Conservation (phyloP, 2,888 invertebrate genomes). For the Tiliacea aurago region DNA sequence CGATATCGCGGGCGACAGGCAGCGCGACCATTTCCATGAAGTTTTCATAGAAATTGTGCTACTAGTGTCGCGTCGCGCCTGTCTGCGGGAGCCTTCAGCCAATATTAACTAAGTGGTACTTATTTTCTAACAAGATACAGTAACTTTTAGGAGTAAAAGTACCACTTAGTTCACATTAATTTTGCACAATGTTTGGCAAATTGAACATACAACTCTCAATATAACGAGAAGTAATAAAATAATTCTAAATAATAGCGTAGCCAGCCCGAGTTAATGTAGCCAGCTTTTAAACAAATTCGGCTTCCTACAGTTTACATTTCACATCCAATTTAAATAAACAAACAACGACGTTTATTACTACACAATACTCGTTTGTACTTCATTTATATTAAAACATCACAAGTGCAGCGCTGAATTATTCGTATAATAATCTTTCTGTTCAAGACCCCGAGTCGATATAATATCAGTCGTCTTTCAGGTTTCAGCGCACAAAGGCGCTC, state of each 20-base stretch:
- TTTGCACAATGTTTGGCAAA: not conserved
- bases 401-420: constrained; percentile 49
- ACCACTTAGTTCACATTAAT: too few relatives aligned
- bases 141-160: too few relatives aligned
- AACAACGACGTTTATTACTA: constrained; percentile 8
- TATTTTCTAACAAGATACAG: too few relatives aligned
- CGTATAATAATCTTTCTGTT: constrained; percentile 28
- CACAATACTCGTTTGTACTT: constrained; percentile 9
- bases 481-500: constrained; percentile 15
- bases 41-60: too few relatives aligned
- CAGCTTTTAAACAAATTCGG: not conserved
- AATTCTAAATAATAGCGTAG: not conserved
- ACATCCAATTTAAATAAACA: constrained; percentile 43
- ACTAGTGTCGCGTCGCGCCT: too few relatives aligned
- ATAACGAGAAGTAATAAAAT: not conserved
- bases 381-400: constrained; percentile 30
- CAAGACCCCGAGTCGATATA: constrained; percentile 24
- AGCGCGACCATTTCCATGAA: too few relatives aligned
- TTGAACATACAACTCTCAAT: not conserved
- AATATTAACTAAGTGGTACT: not conserved
- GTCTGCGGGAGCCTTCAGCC: too few relatives aligned
- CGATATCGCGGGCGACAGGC: too few relatives aligned
- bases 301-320: constrained; percentile 21
- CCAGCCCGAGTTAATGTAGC: not conserved
- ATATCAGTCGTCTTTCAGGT: constrained; percentile 15